These are phyloP conservation scores for Phania funesta DNA, from an alignment of 2,888 invertebrate species.

Conservation along the genomic window DNA sequence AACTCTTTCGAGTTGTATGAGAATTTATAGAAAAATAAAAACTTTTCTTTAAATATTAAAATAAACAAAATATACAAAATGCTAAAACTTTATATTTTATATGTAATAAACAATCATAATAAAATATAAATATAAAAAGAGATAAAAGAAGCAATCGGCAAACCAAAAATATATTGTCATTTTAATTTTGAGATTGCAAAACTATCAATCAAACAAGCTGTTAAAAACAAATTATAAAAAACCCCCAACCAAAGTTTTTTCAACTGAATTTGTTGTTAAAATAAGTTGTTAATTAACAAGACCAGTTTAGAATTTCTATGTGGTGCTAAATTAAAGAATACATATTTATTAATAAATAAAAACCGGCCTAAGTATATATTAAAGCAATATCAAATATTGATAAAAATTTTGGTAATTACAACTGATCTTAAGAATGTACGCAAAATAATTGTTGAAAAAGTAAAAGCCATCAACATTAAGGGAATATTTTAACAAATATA, in stretches of 20 bases:
- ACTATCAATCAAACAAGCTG: neutral
- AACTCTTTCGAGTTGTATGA: too few species aligned
- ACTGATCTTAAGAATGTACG: constrained; percentile 46
- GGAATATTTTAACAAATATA: neutral
- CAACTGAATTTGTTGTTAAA: constrained; percentile 9
- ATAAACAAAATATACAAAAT: too few species aligned
- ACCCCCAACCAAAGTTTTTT: constrained; percentile 20
- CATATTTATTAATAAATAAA: neutral
- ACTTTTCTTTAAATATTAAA: too few species aligned
- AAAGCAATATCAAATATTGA: constrained; percentile 34
- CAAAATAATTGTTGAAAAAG: constrained; percentile 16
- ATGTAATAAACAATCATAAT: too few species aligned
- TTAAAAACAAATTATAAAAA: neutral
- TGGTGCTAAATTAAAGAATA: constrained; percentile 2
- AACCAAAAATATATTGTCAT: too few species aligned
- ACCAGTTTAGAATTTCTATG: constrained; percentile 58
- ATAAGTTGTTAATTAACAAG: constrained; percentile 26
- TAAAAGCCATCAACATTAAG: neutral
- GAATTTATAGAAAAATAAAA: too few species aligned
- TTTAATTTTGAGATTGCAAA: constrained; percentile 26
- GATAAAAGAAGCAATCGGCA: too few species aligned
- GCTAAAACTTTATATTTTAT: too few species aligned
- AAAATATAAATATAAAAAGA: too few species aligned
- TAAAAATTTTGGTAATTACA: constrained; percentile 25
- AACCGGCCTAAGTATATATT: constrained; percentile 48